Evolutionary conservation across 2,797 vertebrate species (phyloP), one percentile per base, ranked within the genome.

Genomic region (Gastrophryne carolinensis): DNA sequence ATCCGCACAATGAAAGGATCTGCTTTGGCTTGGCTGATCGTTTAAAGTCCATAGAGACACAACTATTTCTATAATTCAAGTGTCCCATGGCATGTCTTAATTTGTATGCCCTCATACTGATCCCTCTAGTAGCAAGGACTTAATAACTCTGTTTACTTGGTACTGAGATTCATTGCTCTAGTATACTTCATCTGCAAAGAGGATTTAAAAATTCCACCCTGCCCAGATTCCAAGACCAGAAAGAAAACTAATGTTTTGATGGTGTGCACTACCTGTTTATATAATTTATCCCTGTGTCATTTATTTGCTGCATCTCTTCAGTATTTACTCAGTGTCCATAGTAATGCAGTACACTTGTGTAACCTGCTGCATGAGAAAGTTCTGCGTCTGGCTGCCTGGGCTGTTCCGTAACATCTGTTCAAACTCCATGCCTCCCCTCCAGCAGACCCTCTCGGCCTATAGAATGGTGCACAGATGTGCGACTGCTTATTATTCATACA

Each of bases 391-490:
- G 19, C 50, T 61, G 73, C 47, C 34, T 17, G 11, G 41, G 27
- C 34, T 39, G 30, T 61, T 27, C 26, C 58, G 11, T 49, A 49
- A 78, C 67, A 78, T 71, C 66, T 78, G 75, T 58, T 71, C 27
- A 44, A 44, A 37, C 35, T 27, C 6, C 37, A 71, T 72, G 58
- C 61, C 66, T 77, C 32, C 11, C 4, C 64, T 49, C 57, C 37
- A 63, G 3, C 66, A 70, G 60, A 65, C 21, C 50, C 57, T 57
- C n/a, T 4, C 50, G 58, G 17, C 58, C 29, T 56, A 30, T 44
- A 15, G 64, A 47, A 71, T 54, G 47, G 49, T 62, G 37, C 19
- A 47, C 75, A 78, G 66, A 78, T 78, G 66, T 71, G n/a, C n/a
- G 60, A 12, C 61, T 19, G 6, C 35, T 67, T 68, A 62, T 64